A percentile compares a stretch with the other conserved stretches of the same genome.
Conservation (phyloP, 2,888 invertebrate species). For the Pheosia tremula region DNA sequence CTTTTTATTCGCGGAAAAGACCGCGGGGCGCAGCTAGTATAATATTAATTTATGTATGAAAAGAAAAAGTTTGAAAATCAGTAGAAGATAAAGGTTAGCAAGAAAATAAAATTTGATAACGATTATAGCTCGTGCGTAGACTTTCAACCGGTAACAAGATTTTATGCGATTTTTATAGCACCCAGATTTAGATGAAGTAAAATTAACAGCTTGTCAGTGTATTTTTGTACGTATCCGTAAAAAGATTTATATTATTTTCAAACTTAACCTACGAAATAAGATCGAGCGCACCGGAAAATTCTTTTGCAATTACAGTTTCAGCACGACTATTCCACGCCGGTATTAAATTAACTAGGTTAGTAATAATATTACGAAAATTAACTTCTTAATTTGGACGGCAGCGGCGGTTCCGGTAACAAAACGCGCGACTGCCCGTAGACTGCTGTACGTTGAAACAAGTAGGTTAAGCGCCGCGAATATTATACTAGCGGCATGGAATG, state of each 20-base stretch:
- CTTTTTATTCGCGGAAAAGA: no score
- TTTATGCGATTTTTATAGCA: conserved; percentile 27
- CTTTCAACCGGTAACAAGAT: conserved; percentile 18
- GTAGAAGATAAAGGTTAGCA: conserved; percentile 54
- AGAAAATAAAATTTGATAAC: conserved; percentile 38
- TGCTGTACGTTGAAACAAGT: conserved; percentile 60
- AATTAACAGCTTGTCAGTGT: conserved; percentile 4
- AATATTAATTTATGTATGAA: no score
- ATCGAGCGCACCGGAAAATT: not conserved
- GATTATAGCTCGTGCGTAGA: conserved; percentile 17
- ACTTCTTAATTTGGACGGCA: no score
- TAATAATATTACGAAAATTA: no score
- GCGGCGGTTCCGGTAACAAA: conserved; percentile 59
- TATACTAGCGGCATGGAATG: conserved; percentile 55
- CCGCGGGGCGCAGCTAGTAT: no score
- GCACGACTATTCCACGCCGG: no score
- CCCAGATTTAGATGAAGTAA: conserved; percentile 12
- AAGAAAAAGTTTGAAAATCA: conserved; percentile 51
- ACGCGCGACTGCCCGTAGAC: conserved; percentile 47
- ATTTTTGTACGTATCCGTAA: conserved; percentile 9
- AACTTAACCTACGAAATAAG: not conserved
- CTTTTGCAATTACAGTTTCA: not conserved
- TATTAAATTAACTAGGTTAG: no score
- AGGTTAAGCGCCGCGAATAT: conserved; percentile 72
- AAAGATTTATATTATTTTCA: not conserved